Percentiles rank a stretch among this genome's conserved stretches.
These are phyloP conservation scores for Caenorhabditis becei DNA, from an alignment of 2,888 invertebrate species.

Conservation along the genomic window DNA sequence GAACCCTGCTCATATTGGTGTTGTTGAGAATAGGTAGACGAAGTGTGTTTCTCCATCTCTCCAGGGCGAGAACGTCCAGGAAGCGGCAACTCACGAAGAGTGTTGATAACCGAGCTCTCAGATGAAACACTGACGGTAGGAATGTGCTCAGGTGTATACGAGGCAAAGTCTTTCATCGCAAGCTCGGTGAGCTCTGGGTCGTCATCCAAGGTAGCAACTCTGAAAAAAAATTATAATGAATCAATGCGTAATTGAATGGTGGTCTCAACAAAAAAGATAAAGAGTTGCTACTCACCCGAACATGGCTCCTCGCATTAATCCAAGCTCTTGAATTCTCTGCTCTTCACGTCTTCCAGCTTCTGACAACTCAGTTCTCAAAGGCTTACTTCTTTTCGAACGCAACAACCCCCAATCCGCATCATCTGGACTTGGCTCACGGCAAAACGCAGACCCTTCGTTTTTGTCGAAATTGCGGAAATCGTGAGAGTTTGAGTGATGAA, in stretches of 20 bases:
- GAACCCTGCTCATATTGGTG: not conserved
- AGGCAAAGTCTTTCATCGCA: slow-evolving; percentile 3
- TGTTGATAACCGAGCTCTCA: not conserved
- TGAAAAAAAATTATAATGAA: slow-evolving; percentile 1
- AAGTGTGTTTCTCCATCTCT: not conserved
- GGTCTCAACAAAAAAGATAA: not conserved
- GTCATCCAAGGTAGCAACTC: not conserved
- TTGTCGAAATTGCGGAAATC: slow-evolving; percentile 33
- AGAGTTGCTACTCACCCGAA: slow-evolving; percentile 37
- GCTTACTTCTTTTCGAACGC: not conserved
- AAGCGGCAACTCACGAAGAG: slow-evolving; percentile 31
- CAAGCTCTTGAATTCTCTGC: slow-evolving; percentile 19
- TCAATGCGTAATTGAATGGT: not conserved
- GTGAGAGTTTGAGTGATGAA: slow-evolving; percentile 27
- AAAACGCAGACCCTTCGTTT: slow-evolving; percentile 10
- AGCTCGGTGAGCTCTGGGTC: slow-evolving; percentile 12
- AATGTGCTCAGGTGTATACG: slow-evolving; percentile 5
- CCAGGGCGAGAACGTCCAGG: slow-evolving; percentile 9
- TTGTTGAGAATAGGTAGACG: not conserved
- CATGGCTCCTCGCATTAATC: slow-evolving; percentile 30
- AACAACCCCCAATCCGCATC: slow-evolving; percentile 24
- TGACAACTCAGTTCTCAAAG: not conserved
- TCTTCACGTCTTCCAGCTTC: slow-evolving; percentile 22
- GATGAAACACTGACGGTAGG: slow-evolving; percentile 1
- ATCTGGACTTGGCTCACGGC: not conserved